Evolutionary conservation across 2,797 vertebrate genomes (phyloP).

Genomic region (Oryzias dopingdopingensis): DNA sequence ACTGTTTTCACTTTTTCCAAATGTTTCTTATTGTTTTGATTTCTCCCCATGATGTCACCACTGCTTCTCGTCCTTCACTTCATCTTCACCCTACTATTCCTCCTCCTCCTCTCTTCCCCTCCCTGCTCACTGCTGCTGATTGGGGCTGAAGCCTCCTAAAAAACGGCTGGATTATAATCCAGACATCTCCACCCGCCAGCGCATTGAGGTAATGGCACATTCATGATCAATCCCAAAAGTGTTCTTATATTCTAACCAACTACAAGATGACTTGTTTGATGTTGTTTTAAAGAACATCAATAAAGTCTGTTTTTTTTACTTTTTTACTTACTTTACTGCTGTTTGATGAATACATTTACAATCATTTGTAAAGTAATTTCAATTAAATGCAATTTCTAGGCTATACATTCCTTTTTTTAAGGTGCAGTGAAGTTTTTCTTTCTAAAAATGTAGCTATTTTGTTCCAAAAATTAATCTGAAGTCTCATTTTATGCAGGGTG

Average conservation of each 20-base stretch:
- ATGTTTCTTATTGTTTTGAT: constrained; percentile 75
- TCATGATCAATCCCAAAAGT: constrained; percentile 47
- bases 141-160: constrained; percentile 96
- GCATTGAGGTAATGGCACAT: constrained; percentile 90
- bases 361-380: no score
- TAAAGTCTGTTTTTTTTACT: not conserved
- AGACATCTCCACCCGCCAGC: constrained; percentile 89
- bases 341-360: no score
- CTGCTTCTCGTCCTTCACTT: constrained; percentile 89
- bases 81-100: constrained; percentile 87
- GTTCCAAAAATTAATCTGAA: no score
- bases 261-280: not conserved
- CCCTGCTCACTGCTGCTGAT: constrained; percentile 80
- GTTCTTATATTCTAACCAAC: constrained; percentile 38
- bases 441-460: no score
- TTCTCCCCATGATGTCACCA: constrained; percentile 86
- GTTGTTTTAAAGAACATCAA: not conserved
- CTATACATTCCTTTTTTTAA: no score
- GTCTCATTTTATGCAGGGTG: no score
- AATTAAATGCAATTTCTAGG: no score
- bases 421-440: no score
- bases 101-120: constrained; percentile 67
- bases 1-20: constrained; percentile 87
- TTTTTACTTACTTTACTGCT: no score
- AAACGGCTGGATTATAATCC: constrained; percentile 99